Evolutionary conservation across 2,113 vertebrate genomes (phyloP).

Genomic region (Aepyceros melampus): DNA sequence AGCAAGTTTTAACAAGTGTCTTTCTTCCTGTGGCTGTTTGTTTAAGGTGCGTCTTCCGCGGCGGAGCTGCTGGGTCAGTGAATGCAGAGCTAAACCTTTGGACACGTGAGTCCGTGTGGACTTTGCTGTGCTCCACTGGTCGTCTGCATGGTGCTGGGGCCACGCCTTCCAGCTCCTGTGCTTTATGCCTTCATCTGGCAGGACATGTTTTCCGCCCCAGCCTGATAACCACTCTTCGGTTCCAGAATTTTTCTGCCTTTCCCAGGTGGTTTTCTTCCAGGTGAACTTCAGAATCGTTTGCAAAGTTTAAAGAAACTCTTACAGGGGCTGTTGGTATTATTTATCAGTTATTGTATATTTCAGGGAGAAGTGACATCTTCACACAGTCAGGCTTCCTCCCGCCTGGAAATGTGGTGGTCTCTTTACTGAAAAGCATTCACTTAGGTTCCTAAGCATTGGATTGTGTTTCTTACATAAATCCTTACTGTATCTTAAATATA

Average conservation of each 20-base stretch:
- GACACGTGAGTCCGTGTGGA: background rate
- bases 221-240: background rate
- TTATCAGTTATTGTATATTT: background rate
- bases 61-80: background rate
- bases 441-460: background rate
- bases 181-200: background rate
- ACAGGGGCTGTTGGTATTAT: background rate
- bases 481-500: background rate
- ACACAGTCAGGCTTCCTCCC: background rate
- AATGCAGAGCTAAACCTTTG: background rate
- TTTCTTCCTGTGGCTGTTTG: background rate
- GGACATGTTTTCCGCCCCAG: background rate
- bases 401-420: background rate
- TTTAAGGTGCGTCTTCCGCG: accelerated
- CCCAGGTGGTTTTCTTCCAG: background rate
- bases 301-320: background rate
- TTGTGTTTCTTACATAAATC: background rate
- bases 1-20: background rate
- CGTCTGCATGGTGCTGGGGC: background rate
- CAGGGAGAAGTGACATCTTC: background rate
- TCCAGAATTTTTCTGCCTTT: background rate
- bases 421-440: background rate
- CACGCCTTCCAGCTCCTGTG: background rate
- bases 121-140: background rate
- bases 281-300: background rate